Conservation (phyloP, 2,113 vertebrate genomes). For the Mandrillus leucophaeus region DNA sequence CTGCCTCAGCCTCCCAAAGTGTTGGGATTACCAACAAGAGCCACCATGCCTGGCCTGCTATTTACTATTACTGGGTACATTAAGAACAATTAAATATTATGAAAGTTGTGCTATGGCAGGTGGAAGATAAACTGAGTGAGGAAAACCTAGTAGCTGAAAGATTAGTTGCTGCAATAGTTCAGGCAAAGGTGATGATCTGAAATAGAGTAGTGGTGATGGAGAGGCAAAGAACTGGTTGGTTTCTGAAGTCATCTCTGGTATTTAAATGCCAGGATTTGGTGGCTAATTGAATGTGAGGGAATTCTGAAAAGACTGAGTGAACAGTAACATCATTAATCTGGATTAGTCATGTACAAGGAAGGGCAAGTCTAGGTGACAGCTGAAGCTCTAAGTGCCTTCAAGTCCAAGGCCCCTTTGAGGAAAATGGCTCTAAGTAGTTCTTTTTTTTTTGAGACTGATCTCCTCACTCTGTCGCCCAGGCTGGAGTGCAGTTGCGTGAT, state of each 20-base stretch:
- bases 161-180: neutral
- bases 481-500: too few species aligned
- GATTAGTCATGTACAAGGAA: neutral
- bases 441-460: neutral
- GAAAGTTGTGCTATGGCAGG: neutral
- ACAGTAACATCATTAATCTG: neutral
- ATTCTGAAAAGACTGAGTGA: neutral
- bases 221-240: neutral
- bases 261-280: neutral
- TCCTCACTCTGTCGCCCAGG: too few species aligned
- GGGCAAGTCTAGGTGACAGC: neutral
- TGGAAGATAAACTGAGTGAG: neutral
- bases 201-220: neutral
- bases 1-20: too few species aligned
- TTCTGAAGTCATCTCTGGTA: neutral
- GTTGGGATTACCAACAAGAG: too few species aligned
- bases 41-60: too few species aligned
- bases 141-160: neutral
- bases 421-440: neutral
- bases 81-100: neutral
- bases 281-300: neutral
- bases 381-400: neutral
- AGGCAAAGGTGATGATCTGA: neutral
- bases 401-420: neutral
- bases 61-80: neutral